Percentiles rank a stretch among this genome's conserved stretches.
Conservation (phyloP, 2,797 vertebrate genomes). For the Hydrophis major region DNA sequence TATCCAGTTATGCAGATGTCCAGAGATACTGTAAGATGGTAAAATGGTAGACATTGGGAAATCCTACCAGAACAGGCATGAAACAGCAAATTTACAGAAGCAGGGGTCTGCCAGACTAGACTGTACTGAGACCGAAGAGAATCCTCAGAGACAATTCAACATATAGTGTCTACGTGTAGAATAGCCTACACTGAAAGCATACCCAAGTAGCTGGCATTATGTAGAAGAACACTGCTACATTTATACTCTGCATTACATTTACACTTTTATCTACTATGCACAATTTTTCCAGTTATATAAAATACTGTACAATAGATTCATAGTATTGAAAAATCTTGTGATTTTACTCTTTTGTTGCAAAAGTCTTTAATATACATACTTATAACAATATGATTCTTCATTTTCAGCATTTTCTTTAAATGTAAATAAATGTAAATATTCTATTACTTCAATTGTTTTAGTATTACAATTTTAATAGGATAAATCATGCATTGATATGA, state of each 20-base stretch:
- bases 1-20: no score
- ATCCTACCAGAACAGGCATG: neutral
- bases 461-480: conserved; percentile 31
- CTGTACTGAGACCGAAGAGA: neutral
- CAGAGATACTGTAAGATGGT: neutral
- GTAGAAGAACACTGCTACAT: neutral
- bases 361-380: neutral
- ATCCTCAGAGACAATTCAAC: neutral
- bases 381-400: neutral
- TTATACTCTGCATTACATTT: neutral
- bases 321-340: neutral
- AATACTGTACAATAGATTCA: neutral
- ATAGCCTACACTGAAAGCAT: neutral
- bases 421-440: neutral
- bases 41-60: neutral
- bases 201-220: neutral
- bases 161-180: neutral
- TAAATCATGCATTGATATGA: conserved; percentile 53
- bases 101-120: neutral
- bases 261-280: neutral
- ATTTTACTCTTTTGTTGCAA: neutral
- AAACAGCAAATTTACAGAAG: neutral
- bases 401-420: neutral
- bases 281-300: neutral
- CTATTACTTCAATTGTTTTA: conserved; percentile 43